Base-by-base conservation (phyloP, 2,888 invertebrate genomes). In the Alloscopus bannaensis region DNA sequence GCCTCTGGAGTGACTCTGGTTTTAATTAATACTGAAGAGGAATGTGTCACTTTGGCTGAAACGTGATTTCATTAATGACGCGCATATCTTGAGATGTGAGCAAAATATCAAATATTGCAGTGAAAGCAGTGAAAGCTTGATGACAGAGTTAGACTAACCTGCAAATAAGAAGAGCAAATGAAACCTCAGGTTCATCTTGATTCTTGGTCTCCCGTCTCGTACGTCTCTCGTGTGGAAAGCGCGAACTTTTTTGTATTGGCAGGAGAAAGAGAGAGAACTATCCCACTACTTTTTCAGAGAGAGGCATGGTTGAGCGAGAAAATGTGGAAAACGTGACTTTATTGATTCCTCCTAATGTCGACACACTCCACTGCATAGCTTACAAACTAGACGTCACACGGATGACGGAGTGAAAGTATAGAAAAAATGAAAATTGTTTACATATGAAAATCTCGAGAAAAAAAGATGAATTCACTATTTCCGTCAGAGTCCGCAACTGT, bases 161-260 rank as follows among this genome's bases (percentile, higher is more conserved):
- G 84, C 81, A 75, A 84, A 84, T 55, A 84, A 78, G 80, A 84
- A 81, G 75, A 84, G 75, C 59, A 84, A 73, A 68, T 82, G 84
- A 64, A 84, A 77, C 79, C 81, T 80, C 84, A 84, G 82, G 52
- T 80, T 83, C 73, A 82, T 73, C 70, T 77, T 76, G 76, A 76
- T 68, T 76, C 68, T 31, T 29, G 16, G 13, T 50, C 55, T 31
- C 59, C 47, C n/a, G 26, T 59, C 47, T 36, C 52, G 22, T 13
- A 24, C 42, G 22, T 31, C 29, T 45, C 22, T n/a, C 22, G 24
- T 47, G 20, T 40, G 29, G 2, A 22, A 64, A 31, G 16, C 16
- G 20, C 22, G 42, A 42, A 40, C 8, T 22, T 50, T 47, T 11
- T 55, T 6, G n/a, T 65, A 47, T 66, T 65, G 65, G 52, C 64